Conservation (phyloP, 2,888 invertebrate genomes). For the Phorcus lineatus region DNA sequence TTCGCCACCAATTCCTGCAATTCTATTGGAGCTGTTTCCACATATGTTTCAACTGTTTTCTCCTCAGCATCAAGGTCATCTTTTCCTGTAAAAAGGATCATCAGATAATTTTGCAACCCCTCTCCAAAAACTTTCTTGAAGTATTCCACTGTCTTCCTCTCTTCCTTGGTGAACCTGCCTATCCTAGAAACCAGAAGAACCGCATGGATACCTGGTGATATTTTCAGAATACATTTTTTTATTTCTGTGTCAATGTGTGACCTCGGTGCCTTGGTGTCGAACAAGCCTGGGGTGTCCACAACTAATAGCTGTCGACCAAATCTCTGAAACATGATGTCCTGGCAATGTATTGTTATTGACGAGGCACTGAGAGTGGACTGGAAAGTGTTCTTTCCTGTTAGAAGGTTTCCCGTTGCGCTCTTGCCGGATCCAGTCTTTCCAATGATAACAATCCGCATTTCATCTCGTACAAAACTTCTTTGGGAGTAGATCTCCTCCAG, state of each 20-base stretch:
- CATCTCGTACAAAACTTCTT: conserved; percentile 1
- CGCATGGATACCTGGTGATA: too few species aligned
- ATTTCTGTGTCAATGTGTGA: conserved; percentile 19
- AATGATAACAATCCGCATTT: conserved; percentile 35
- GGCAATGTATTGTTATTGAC: conserved; percentile 29
- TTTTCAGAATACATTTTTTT: too few species aligned
- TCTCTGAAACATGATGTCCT: conserved; percentile 20
- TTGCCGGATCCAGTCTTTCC: conserved; percentile 38
- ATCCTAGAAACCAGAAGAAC: too few species aligned
- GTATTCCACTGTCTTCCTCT: neutral
- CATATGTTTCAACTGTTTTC: neutral
- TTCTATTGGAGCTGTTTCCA: conserved; percentile 17
- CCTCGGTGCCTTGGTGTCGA: conserved; percentile 35
- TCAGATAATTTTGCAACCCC: neutral
- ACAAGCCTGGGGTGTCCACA: conserved; percentile 39
- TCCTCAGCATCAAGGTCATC: too few species aligned
- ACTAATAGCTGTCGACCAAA: conserved; percentile 24
- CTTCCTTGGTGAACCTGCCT: too few species aligned
- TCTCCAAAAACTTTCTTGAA: conserved; percentile 29
- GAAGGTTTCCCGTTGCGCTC: conserved; percentile 37
- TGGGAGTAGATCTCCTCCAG: neutral
- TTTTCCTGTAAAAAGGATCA: too few species aligned
- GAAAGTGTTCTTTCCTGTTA: conserved; percentile 24
- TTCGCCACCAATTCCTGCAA: conserved; percentile 21
- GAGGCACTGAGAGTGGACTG: conserved; percentile 26